Conservation (phyloP, 2,888 invertebrate genomes). For the Seladonia tumulorum region DNA sequence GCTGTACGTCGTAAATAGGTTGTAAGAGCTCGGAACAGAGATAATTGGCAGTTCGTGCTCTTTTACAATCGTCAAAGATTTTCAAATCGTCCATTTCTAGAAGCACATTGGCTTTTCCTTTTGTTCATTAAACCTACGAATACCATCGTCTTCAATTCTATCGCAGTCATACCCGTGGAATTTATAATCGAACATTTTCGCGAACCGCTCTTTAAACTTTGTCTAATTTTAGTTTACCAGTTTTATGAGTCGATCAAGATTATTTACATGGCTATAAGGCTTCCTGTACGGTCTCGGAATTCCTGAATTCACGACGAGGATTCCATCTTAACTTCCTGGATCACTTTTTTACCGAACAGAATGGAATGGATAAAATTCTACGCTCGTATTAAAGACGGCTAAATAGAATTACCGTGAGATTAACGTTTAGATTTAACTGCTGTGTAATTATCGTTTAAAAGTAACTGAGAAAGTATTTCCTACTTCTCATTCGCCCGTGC, state of each 20-base stretch:
- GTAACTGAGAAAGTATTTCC: neutral
- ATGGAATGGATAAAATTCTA: neutral
- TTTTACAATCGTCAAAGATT: neutral
- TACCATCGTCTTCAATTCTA: neutral
- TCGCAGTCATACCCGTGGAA: neutral
- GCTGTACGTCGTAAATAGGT: neutral
- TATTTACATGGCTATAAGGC: neutral
- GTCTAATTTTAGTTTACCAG: neutral
- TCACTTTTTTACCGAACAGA: neutral
- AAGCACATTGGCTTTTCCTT: neutral
- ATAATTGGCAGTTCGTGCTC: neutral
- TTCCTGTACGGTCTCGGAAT: neutral
- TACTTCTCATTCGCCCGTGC: neutral
- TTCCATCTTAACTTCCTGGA: neutral
- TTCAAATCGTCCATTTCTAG: neutral
- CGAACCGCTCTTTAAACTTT: neutral
- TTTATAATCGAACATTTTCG: neutral
- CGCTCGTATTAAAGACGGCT: neutral
- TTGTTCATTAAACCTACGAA: neutral
- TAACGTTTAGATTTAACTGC: neutral
- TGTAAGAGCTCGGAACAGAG: neutral
- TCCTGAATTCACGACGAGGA: constrained; percentile 3
- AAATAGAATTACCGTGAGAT: neutral
- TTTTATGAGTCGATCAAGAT: neutral
- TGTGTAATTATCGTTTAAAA: neutral